Evolutionary conservation across 2,888 invertebrate genomes (phyloP).

Genomic region (Ectropis crepuscularia): DNA sequence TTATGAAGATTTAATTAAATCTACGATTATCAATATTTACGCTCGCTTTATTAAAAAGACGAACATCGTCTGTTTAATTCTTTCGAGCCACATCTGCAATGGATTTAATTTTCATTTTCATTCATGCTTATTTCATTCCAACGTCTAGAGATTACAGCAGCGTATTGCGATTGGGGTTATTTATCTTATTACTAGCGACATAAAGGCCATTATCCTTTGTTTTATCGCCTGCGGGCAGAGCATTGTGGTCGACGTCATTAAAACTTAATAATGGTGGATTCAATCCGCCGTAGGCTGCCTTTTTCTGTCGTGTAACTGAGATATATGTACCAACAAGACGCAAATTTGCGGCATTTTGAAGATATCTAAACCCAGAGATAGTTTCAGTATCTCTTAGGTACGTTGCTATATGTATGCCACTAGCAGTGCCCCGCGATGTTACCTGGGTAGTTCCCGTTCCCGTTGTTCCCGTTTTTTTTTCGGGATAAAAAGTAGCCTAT

Average conservation of each 20-base stretch:
- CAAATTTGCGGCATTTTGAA: too few species aligned
- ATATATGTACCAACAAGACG: conserved; percentile 19
- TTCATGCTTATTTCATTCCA: conserved; percentile 65
- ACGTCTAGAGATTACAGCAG: conserved; percentile 50
- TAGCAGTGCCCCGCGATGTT: too few species aligned
- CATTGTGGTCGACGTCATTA: conserved; percentile 74
- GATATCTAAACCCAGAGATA: too few species aligned
- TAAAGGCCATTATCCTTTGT: conserved; percentile 74
- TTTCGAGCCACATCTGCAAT: conserved; percentile 45
- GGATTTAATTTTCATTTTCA: conserved; percentile 53
- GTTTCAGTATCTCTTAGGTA: too few species aligned
- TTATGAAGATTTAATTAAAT: conserved; percentile 1
- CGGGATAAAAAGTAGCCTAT: too few species aligned
- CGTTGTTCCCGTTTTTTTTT: too few species aligned
- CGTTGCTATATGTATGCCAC: too few species aligned
- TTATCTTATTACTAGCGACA: conserved; percentile 69
- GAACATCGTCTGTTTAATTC: conserved; percentile 35
- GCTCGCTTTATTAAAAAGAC: conserved; percentile 8
- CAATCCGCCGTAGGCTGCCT: conserved; percentile 61
- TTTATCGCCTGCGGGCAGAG: conserved; percentile 61
- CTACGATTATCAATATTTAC: conserved; percentile 6
- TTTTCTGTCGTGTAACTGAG: conserved; percentile 40
- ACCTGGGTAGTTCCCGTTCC: too few species aligned
- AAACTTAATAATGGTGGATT: conserved; percentile 78
- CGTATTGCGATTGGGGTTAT: conserved; percentile 61